Conservation (phyloP, 1,140 invertebrate genomes). For the Dendroctonus ponderosae region DNA sequence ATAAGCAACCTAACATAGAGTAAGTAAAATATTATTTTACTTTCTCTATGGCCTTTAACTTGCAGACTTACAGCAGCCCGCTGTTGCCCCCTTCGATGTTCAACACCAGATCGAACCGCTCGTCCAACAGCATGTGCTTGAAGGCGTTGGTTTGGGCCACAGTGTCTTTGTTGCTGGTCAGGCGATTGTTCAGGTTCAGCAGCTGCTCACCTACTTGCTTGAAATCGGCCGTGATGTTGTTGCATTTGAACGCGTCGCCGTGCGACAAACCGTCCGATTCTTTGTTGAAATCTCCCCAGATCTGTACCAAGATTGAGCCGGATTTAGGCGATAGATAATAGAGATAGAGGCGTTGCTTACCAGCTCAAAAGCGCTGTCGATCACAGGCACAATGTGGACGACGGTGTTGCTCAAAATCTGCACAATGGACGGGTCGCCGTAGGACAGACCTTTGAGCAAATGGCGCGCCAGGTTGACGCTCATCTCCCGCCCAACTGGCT, state of each 20-base stretch:
- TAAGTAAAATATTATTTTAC: too few relatives aligned
- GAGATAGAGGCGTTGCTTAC: conserved; percentile 37
- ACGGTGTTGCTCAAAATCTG: conserved; percentile 69
- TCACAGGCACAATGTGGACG: conserved; percentile 76
- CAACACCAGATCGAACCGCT: conserved; percentile 62
- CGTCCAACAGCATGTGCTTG: conserved; percentile 55
- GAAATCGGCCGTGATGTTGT: conserved; percentile 56
- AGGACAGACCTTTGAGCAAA: conserved; percentile 67
- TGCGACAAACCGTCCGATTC: conserved; percentile 32
- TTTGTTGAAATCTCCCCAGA: conserved; percentile 47
- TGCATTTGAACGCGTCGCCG: conserved; percentile 58
- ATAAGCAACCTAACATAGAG: too few relatives aligned
- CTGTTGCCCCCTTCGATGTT: conserved; percentile 64
- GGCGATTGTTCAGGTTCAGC: conserved; percentile 36
- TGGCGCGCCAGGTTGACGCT: conserved; percentile 79
- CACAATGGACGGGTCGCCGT: conserved; percentile 59
- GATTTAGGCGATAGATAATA: neutral
- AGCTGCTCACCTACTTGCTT: conserved; percentile 47
- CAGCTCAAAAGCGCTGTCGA: conserved; percentile 60
- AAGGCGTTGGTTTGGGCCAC: conserved; percentile 58
- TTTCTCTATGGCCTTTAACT: too few relatives aligned
- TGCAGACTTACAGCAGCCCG: conserved; percentile 54
- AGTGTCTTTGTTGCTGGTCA: conserved; percentile 41
- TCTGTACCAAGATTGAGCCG: conserved; percentile 13
- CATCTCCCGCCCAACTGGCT: conserved; percentile 82